phyloP scores from a whole-genome alignment of 2,888 invertebrate species.

The Zaprionus bogoriensis region DNA sequence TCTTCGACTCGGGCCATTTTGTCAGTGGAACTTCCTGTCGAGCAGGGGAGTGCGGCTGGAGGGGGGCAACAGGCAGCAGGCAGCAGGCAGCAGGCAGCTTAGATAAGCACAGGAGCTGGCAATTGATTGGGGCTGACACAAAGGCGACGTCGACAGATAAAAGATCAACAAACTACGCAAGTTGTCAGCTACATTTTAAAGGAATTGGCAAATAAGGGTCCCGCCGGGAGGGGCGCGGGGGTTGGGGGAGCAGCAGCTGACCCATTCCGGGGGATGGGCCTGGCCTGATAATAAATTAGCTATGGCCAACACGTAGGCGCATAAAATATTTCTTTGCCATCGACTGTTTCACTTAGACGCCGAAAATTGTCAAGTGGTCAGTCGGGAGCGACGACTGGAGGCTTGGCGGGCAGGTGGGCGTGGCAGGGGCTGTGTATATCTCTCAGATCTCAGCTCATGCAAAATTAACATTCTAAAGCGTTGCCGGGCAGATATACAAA shows the following conservation, averaged over 20 bases:
- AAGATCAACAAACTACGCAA: slow-evolving; percentile 56
- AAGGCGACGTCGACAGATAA: slow-evolving; percentile 36
- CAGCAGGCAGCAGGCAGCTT: slow-evolving; percentile 4
- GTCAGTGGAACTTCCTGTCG: slow-evolving; percentile 45
- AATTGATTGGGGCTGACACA: slow-evolving; percentile 63
- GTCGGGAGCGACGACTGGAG: neutral
- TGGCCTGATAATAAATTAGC: slow-evolving; percentile 64
- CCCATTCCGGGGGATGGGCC: neutral
- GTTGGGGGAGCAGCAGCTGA: neutral
- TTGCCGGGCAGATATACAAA: slow-evolving; percentile 36
- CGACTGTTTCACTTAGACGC: slow-evolving; percentile 41
- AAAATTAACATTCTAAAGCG: slow-evolving; percentile 65
- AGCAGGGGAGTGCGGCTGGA: neutral
- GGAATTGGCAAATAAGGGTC: slow-evolving; percentile 20
- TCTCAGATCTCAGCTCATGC: slow-evolving; percentile 27
- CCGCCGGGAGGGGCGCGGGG: neutral
- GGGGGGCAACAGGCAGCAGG: neutral
- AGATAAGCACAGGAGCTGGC: slow-evolving; percentile 50
- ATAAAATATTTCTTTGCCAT: slow-evolving; percentile 55
- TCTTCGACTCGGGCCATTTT: slow-evolving; percentile 32
- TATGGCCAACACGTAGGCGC: slow-evolving; percentile 68
- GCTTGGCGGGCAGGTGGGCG: neutral
- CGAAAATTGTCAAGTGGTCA: slow-evolving; percentile 66
- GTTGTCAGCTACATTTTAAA: slow-evolving; percentile 61
- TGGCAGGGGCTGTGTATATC: neutral